Percentiles rank a stretch among this genome's conserved stretches.
Conservation (phyloP, 2,888 invertebrate genomes). For the Rugalucina vietnamica region DNA sequence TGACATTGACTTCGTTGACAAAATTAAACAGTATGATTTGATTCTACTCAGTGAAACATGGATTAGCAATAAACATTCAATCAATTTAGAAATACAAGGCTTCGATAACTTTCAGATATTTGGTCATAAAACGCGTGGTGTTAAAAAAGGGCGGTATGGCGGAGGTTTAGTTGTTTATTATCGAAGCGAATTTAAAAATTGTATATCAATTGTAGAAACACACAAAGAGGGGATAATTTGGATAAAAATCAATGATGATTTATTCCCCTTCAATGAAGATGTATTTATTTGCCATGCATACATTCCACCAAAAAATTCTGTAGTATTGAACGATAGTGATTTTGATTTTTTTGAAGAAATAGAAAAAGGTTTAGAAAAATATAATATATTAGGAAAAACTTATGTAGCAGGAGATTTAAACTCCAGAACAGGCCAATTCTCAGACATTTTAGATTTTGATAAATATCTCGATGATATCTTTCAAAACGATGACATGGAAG, state of each 20-base stretch:
- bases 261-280: neutral
- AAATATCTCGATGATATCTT: neutral
- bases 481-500: neutral
- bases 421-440: neutral
- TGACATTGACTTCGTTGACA: too few species aligned
- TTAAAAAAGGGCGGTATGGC: neutral
- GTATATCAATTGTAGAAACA: neutral
- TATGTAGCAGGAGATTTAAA: neutral
- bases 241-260: neutral
- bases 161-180: slow-evolving; percentile 1
- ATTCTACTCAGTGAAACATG: neutral
- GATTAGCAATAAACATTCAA: neutral
- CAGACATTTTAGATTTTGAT: neutral
- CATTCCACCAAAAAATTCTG: neutral
- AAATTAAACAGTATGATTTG: too few species aligned
- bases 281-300: neutral
- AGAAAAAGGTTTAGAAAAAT: neutral
- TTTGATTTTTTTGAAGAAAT: slow-evolving; percentile 17
- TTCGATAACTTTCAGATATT: neutral
- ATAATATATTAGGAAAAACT: neutral
- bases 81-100: neutral
- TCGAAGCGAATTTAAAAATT: neutral
- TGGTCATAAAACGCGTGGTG: neutral
- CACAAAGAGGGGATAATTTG: neutral
- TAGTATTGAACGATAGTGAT: neutral